A percentile compares a stretch with the other conserved stretches of the same genome.
Conservation (phyloP, 2,113 vertebrate species). For the Lipophrys pholis region DNA sequence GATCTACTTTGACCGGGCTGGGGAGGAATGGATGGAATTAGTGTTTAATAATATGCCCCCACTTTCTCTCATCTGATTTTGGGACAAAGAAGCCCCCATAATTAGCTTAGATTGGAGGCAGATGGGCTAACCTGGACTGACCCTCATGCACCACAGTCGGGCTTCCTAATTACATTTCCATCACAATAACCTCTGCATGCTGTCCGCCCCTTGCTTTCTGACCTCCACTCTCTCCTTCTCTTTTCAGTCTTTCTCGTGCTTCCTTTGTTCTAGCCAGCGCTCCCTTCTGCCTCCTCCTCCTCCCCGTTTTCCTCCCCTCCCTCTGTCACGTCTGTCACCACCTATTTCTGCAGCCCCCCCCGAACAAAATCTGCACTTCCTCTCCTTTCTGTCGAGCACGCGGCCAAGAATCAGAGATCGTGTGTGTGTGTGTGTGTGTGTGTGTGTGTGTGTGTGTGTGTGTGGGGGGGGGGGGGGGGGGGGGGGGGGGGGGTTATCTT, state of each 20-base stretch:
- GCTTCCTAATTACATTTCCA: conserved; percentile 86
- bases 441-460: too few relatives aligned
- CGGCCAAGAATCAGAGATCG: conserved; percentile 3
- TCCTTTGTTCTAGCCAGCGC: conserved; percentile 73
- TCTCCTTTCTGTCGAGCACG: conserved; percentile 40
- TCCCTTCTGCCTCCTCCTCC: conserved; percentile 71
- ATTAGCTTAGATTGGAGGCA: conserved; percentile 85
- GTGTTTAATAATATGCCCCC: conserved; percentile 73
- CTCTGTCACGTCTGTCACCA: conserved; percentile 69
- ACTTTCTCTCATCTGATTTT: conserved; percentile 74
- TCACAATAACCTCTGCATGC: conserved; percentile 86
- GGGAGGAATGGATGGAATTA: conserved; percentile 50
- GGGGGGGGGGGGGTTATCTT: not conserved
- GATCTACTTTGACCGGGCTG: conserved; percentile 73
- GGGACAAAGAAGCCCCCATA: conserved; percentile 83
- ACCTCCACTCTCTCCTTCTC: conserved; percentile 79
- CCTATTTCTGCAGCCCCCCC: conserved; percentile 40
- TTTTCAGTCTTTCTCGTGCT: conserved; percentile 68
- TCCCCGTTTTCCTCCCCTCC: conserved; percentile 63
- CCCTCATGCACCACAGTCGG: conserved; percentile 73
- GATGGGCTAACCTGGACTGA: conserved; percentile 86
- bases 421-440: too few relatives aligned
- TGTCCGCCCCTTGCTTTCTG: conserved; percentile 84
- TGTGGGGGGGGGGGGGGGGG: too few relatives aligned
- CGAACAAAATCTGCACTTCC: conserved; percentile 59